Evolutionary conservation across 1,140 invertebrate genomes (phyloP), one percentile per base, ranked within the genome.

Genomic region (Calephelis virginiensis): DNA sequence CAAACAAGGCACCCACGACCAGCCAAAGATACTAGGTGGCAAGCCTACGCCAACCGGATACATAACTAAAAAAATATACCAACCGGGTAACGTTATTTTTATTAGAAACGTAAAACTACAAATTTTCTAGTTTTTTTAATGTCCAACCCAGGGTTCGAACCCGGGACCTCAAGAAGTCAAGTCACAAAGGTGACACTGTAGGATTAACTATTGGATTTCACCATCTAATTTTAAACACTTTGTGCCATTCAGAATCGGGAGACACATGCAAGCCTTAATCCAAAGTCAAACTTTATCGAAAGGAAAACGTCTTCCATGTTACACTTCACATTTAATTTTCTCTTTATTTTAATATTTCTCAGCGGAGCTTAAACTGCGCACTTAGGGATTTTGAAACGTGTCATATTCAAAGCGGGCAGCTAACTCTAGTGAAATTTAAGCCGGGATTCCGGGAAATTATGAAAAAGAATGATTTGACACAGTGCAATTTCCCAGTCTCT

Each of bases 341-440:
- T 69, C 61, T 72, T 68, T 66, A 69, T 66, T 72, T 65, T 68
- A 69, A 72, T 72, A 69, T 72, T 61, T 45, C 64, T 66, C 61
- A 9, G 14, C 50, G 53, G 62, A 64, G 43, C 64, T 72, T 69
- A 64, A 72, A 69, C 67, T 66, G 61, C 63, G 61, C 67, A 61
- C 66, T 69, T 69, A 64, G 64, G 66, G 67, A 67, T 69, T 68
- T 72, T 72, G 60, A 72, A 72, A 69, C 67, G 67, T 66, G 71
- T 72, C 71, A 69, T 43, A 38, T 67, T 69, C 67, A 67, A 69
- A 71, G 62, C 59, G 60, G 38, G 64, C 49, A 64, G 62, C 49
- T 68, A 37, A 63, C 61, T 53, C 59, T 65, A 46, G 64, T 66
- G 65, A 47, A 56, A 50, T 64, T 64, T 64, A 64, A 67, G 61